Conservation (phyloP, 2,888 invertebrate genomes). For the Morpho achilles region DNA sequence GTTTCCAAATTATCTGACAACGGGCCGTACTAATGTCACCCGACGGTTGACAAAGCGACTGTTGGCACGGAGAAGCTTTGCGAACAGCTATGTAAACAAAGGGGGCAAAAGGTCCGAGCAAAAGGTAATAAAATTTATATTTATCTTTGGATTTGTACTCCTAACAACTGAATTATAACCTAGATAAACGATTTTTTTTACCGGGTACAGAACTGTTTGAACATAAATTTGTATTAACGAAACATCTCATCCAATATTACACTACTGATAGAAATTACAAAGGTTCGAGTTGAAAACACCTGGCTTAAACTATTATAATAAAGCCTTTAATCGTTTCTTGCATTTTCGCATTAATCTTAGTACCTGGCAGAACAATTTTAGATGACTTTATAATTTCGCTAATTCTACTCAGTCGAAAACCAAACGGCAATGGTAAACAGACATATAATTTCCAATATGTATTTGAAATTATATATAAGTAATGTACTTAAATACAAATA, state of each 20-base stretch:
- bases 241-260: no score
- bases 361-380: neutral
- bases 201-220: no score
- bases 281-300: no score
- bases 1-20: conserved; percentile 68
- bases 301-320: no score
- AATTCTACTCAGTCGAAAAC: neutral
- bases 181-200: conserved; percentile 3
- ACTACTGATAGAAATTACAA: no score
- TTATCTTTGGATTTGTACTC: conserved; percentile 49
- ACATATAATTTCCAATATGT: neutral
- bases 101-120: conserved; percentile 54
- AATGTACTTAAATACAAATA: no score
- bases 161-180: conserved; percentile 40
- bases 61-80: conserved; percentile 73
- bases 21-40: conserved; percentile 70
- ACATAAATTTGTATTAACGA: no score
- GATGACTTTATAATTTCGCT: neutral
- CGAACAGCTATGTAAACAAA: conserved; percentile 67
- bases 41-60: conserved; percentile 74
- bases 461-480: no score
- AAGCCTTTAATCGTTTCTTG: no score
- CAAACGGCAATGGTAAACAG: neutral
- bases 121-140: conserved; percentile 61
- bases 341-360: no score